Evolutionary conservation across 2,888 invertebrate species (phyloP).

Genomic region (Nemoura dubitans): DNA sequence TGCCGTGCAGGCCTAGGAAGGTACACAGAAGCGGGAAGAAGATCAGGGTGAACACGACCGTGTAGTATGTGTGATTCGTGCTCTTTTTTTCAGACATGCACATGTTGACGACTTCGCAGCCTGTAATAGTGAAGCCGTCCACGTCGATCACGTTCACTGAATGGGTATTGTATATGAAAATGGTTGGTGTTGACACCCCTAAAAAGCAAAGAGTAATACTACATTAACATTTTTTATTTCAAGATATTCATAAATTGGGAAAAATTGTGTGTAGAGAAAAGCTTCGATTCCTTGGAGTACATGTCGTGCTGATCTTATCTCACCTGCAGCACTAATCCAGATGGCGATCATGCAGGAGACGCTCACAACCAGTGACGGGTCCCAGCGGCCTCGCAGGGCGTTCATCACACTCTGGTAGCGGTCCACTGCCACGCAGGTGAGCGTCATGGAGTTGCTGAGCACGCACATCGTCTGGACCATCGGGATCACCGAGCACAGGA

Average conservation of each 20-base stretch:
- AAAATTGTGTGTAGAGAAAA: too few relatives aligned
- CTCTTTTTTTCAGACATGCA: slow-evolving; percentile 56
- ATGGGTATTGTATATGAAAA: slow-evolving; percentile 57
- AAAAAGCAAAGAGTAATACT: slow-evolving; percentile 53
- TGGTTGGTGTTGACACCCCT: slow-evolving; percentile 61
- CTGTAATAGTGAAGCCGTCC: slow-evolving; percentile 49
- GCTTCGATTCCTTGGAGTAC: too few relatives aligned
- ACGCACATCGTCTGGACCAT: slow-evolving; percentile 64
- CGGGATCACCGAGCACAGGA: slow-evolving; percentile 64
- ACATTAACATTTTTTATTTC: too few relatives aligned
- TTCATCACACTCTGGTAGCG: slow-evolving; percentile 64
- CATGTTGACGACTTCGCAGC: slow-evolving; percentile 54
- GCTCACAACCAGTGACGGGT: slow-evolving; percentile 60
- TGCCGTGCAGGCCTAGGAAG: slow-evolving; percentile 50
- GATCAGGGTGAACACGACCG: slow-evolving; percentile 58
- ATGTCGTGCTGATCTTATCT: too few relatives aligned
- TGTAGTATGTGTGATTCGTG: slow-evolving; percentile 49
- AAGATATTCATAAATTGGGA: not conserved
- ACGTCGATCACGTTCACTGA: slow-evolving; percentile 52
- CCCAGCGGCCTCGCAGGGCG: slow-evolving; percentile 61
- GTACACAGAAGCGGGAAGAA: slow-evolving; percentile 56
- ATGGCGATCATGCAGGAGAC: slow-evolving; percentile 56
- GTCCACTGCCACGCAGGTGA: slow-evolving; percentile 67
- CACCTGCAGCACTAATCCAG: slow-evolving; percentile 60
- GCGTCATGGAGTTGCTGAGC: slow-evolving; percentile 63